phyloP scores from a whole-genome alignment of 2,888 invertebrate genomes.

The Resseliella maxima region DNA sequence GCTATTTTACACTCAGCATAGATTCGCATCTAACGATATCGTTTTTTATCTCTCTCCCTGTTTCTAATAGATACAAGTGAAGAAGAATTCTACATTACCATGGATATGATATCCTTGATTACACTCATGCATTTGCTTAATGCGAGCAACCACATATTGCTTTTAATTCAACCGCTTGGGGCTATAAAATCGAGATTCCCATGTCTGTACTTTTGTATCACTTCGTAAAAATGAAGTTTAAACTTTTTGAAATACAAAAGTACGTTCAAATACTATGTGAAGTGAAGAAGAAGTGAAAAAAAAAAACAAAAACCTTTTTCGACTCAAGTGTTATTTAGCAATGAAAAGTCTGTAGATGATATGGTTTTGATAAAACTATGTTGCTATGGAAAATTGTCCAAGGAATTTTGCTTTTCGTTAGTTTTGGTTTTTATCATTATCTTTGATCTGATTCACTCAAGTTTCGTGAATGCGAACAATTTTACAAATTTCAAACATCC shows the following conservation, averaged over 20 bases:
- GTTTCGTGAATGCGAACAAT: neutral
- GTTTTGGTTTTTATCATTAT: neutral
- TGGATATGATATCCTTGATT: conserved; percentile 6
- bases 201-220: neutral
- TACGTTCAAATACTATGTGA: neutral
- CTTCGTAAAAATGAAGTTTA: neutral
- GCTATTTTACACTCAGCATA: neutral
- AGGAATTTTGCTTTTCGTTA: neutral
- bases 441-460: neutral
- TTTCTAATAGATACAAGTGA: neutral
- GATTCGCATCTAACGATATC: neutral
- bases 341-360: neutral
- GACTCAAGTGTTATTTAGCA: neutral
- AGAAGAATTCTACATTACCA: neutral
- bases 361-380: conserved; percentile 2
- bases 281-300: neutral
- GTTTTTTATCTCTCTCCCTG: too few species aligned
- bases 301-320: neutral
- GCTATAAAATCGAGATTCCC: conserved; percentile 13
- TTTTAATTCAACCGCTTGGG: conserved; percentile 8
- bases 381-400: neutral
- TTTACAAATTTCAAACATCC: neutral
- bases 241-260: conserved; percentile 31
- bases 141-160: conserved; percentile 32
- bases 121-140: conserved; percentile 18